Percentiles rank a stretch among this genome's conserved stretches.
These are phyloP conservation scores for Forbesichthys papilliferus DNA, from an alignment of 2,113 vertebrate genomes.

Conservation along the genomic window DNA sequence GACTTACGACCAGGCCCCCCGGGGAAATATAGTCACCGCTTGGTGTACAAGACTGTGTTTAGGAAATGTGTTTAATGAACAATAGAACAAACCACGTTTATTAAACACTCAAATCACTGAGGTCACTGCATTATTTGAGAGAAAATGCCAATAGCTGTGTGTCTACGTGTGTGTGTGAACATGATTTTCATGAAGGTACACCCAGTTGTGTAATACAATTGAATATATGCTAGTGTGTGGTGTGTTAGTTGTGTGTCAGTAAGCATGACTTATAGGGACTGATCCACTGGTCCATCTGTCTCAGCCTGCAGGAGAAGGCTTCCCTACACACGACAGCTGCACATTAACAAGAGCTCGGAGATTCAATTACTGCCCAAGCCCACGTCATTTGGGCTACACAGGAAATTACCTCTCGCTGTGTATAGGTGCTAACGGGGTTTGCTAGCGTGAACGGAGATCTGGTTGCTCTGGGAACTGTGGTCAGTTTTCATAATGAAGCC, in stretches of 20 bases:
- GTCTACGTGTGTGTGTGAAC: too few species aligned
- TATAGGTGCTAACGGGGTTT: conserved; percentile 59
- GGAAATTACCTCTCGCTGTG: conserved; percentile 60
- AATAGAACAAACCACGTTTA: too few species aligned
- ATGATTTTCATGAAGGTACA: too few species aligned
- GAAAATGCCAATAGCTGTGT: too few species aligned
- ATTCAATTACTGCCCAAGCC: conserved; percentile 74
- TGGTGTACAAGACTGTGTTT: conserved; percentile 1
- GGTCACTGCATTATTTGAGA: too few species aligned
- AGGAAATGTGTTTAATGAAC: neutral
- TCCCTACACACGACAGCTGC: conserved; percentile 76
- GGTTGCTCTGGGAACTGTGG: neutral
- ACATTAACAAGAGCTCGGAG: conserved; percentile 73
- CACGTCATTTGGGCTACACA: conserved; percentile 57
- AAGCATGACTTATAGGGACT: neutral
- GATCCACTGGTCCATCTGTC: conserved; percentile 49
- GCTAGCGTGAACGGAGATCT: neutral
- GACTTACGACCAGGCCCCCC: conserved; percentile 19
- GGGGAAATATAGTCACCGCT: conserved; percentile 14
- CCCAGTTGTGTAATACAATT: too few species aligned
- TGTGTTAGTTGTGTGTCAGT: too few species aligned
- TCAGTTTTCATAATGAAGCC: neutral
- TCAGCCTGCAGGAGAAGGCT: conserved; percentile 80
- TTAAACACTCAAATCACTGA: too few species aligned
- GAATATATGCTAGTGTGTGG: too few species aligned